These are phyloP conservation scores for Poecile atricapillus DNA, from an alignment of 2,113 vertebrate species.

Conservation along the genomic window DNA sequence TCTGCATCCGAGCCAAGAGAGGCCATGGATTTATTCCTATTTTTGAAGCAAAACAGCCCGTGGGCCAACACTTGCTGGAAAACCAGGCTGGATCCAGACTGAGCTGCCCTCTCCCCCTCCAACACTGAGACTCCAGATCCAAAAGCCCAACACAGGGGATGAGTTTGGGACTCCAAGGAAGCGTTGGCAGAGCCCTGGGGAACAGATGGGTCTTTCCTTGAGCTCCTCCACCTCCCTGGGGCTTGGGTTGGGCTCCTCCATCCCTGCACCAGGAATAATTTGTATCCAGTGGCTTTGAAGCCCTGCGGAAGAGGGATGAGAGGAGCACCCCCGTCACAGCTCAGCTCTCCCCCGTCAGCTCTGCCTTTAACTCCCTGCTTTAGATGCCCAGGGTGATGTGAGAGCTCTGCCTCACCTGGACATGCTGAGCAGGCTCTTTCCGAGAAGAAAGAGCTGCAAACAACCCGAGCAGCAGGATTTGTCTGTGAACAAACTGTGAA, in stretches of 20 bases:
- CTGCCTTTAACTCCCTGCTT: conserved; percentile 24
- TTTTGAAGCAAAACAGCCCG: neutral
- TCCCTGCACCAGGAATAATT: neutral
- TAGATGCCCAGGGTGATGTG: conserved; percentile 1
- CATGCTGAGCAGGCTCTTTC: conserved; percentile 35
- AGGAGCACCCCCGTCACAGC: neutral
- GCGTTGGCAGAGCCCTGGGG: neutral
- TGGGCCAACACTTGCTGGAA: neutral
- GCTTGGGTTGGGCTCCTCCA: fast-evolving
- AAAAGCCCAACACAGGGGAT: neutral
- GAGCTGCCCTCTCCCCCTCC: neutral
- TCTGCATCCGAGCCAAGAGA: neutral
- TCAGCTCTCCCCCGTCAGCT: neutral
- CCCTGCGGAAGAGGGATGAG: neutral
- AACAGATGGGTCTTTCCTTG: neutral
- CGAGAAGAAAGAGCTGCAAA: conserved; percentile 37
- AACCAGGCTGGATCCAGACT: neutral
- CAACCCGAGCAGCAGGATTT: conserved; percentile 53
- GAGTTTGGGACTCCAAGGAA: neutral
- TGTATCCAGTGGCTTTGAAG: neutral
- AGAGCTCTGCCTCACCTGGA: conserved; percentile 37
- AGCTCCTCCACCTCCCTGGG: neutral
- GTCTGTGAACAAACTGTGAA: conserved; percentile 67
- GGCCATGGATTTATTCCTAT: neutral
- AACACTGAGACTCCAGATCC: neutral